Conservation (phyloP, 2,113 vertebrate species). For the Cnemophilus loriae region DNA sequence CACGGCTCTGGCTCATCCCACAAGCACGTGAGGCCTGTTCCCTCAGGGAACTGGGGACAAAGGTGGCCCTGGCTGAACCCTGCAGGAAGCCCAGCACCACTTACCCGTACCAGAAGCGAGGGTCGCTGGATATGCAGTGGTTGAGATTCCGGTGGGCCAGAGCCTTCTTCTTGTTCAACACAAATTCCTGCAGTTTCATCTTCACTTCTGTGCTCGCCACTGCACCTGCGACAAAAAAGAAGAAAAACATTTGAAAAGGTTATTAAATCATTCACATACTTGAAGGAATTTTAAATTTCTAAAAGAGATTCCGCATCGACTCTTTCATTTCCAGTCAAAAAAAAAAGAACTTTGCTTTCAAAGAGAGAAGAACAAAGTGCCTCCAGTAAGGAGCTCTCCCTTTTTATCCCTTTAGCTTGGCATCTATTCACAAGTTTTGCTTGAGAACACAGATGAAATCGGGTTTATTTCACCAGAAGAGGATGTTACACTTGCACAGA, state of each 20-base stretch:
- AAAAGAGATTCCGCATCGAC: neutral
- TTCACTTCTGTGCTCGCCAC: slow-evolving; percentile 98
- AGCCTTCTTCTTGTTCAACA: slow-evolving; percentile 97
- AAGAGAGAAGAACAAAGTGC: neutral
- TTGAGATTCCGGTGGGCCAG: slow-evolving; percentile 93
- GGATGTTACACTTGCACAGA: neutral
- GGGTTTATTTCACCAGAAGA: neutral
- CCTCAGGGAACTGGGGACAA: neutral
- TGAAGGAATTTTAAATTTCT: neutral
- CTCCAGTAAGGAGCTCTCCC: neutral
- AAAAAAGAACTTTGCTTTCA: neutral
- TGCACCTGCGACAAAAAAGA: slow-evolving; percentile 76
- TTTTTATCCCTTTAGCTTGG: neutral
- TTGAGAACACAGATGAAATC: neutral
- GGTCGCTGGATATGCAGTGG: slow-evolving; percentile 92
- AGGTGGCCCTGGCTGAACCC: neutral
- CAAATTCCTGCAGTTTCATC: slow-evolving; percentile 96
- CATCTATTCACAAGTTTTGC: neutral
- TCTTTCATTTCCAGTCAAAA: neutral
- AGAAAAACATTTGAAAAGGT: neutral
- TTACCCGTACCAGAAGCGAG: slow-evolving; percentile 96
- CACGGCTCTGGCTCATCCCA: neutral
- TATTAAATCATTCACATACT: neutral
- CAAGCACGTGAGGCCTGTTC: neutral
- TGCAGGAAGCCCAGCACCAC: slow-evolving; percentile 57